These are phyloP conservation scores for Manduca sexta DNA, from an alignment of 1,140 invertebrate genomes.

Conservation along the genomic window DNA sequence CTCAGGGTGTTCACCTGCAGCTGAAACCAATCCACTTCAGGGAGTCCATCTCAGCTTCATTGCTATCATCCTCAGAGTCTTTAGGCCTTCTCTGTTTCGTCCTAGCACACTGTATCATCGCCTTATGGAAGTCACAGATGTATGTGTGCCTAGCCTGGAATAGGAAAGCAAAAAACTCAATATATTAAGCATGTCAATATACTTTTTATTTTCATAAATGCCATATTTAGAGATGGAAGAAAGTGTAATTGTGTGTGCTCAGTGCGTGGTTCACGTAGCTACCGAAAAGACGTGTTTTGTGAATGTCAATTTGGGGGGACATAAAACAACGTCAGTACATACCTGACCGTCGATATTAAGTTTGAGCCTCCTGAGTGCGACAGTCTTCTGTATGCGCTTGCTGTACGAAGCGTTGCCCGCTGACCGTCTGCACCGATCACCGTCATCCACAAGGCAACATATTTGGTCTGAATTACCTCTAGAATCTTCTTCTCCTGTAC, in stretches of 20 bases:
- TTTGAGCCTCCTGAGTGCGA: slow-evolving; percentile 92
- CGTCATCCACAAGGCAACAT: slow-evolving; percentile 95
- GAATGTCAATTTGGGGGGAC: slow-evolving; percentile 2
- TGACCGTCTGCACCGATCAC: slow-evolving; percentile 86
- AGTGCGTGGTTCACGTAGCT: neutral
- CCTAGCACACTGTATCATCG: slow-evolving; percentile 93
- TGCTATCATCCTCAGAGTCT: slow-evolving; percentile 94
- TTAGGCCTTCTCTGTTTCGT: slow-evolving; percentile 88
- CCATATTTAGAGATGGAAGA: no score
- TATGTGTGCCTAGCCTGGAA: slow-evolving; percentile 93
- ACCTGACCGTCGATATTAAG: slow-evolving; percentile 90
- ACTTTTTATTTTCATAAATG: no score
- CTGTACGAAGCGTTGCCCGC: slow-evolving; percentile 98
- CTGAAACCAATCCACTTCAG: slow-evolving; percentile 94
- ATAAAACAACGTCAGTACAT: slow-evolving; percentile 14
- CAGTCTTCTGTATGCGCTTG: slow-evolving; percentile 96
- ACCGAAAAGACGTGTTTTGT: slow-evolving; percentile 2
- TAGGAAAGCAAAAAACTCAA: no score
- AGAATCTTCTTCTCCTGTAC: slow-evolving; percentile 92
- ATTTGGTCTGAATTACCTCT: slow-evolving; percentile 89
- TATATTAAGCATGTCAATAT: no score
- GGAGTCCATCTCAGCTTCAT: slow-evolving; percentile 90
- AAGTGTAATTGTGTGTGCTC: no score
- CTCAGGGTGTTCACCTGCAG: slow-evolving; percentile 94
- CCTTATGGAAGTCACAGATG: slow-evolving; percentile 97